These are phyloP conservation scores for Ferdinandea cuprea DNA, from an alignment of 2,888 invertebrate species.

Conservation along the genomic window DNA sequence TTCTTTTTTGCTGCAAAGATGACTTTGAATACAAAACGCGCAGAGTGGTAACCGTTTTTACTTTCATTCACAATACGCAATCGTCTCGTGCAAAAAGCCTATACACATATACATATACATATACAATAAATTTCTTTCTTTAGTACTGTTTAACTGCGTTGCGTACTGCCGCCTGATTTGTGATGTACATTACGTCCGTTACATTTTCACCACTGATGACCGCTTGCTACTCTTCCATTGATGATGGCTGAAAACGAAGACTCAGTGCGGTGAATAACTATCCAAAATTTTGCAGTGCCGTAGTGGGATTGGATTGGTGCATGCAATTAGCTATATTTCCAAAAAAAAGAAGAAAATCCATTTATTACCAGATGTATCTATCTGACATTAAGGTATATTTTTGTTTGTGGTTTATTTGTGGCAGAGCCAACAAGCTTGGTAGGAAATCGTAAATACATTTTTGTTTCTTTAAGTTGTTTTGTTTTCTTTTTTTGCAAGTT, in stretches of 20 bases:
- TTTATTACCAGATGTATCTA: slow-evolving; percentile 52
- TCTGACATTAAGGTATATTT: slow-evolving; percentile 21
- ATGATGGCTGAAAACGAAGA: not conserved
- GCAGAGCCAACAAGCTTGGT: slow-evolving; percentile 51
- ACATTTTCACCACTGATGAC: not conserved
- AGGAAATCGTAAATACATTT: slow-evolving; percentile 61
- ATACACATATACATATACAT: too few relatives aligned
- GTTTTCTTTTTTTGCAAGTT: slow-evolving; percentile 34
- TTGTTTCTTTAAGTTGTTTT: slow-evolving; percentile 4
- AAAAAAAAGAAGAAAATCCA: slow-evolving; percentile 47
- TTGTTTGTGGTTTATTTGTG: slow-evolving; percentile 29
- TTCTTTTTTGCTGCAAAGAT: slow-evolving; percentile 23
- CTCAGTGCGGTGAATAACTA: not conserved
- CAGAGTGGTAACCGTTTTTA: slow-evolving; percentile 22
- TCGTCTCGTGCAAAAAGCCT: not conserved
- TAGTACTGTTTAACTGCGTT: too few relatives aligned
- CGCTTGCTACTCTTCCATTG: too few relatives aligned
- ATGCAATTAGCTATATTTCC: slow-evolving; percentile 51
- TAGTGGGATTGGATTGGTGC: slow-evolving; percentile 33
- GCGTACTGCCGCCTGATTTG: too few relatives aligned
- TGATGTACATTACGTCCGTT: not conserved
- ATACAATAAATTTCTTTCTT: too few relatives aligned
- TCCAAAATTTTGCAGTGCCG: slow-evolving; percentile 6
- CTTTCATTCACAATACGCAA: slow-evolving; percentile 45
- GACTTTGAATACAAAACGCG: slow-evolving; percentile 44